A percentile compares a stretch with the other conserved stretches of the same genome.
These are phyloP conservation scores for Rhagoletis zephyria DNA, from an alignment of 1,140 invertebrate genomes.

Conservation along the genomic window DNA sequence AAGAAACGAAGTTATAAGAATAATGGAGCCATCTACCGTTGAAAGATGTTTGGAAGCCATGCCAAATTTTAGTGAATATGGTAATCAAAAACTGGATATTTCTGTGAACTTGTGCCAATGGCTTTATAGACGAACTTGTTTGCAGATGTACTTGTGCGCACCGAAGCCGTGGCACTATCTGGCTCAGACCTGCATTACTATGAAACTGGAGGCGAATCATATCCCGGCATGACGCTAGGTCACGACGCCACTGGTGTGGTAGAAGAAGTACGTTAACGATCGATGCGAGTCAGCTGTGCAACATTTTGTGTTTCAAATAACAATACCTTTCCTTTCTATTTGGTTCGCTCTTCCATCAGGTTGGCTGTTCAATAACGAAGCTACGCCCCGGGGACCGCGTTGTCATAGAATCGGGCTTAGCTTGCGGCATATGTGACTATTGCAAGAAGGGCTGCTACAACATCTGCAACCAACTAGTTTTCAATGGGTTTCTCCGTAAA, in stretches of 20 bases:
- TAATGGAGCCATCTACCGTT: conserved; percentile 26
- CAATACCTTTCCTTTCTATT: background rate
- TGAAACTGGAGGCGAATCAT: conserved; percentile 61
- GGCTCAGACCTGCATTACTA: conserved; percentile 68
- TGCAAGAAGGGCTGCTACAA: conserved; percentile 67
- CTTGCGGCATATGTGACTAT: conserved; percentile 66
- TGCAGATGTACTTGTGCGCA: conserved; percentile 66
- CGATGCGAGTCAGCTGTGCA: background rate
- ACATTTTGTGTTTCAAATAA: no score
- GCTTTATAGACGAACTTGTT: background rate
- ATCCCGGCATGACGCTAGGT: conserved; percentile 62
- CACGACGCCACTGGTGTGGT: conserved; percentile 67
- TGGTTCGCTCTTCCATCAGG: conserved; percentile 6
- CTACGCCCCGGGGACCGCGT: conserved; percentile 65
- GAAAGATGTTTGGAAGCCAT: conserved; percentile 20
- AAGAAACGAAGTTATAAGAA: conserved; percentile 46
- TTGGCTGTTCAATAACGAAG: conserved; percentile 62
- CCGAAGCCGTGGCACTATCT: conserved; percentile 60
- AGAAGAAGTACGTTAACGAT: conserved; percentile 55
- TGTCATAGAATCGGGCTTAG: conserved; percentile 65
- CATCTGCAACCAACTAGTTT: conserved; percentile 63
- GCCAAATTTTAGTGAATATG: conserved; percentile 41
- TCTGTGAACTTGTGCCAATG: background rate
- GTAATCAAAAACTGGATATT: background rate
- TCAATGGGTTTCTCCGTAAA: conserved; percentile 65